Percentiles rank a stretch among this genome's conserved stretches.
Conservation (phyloP, 1,140 invertebrate species). For the Drosophila sp. region DNA sequence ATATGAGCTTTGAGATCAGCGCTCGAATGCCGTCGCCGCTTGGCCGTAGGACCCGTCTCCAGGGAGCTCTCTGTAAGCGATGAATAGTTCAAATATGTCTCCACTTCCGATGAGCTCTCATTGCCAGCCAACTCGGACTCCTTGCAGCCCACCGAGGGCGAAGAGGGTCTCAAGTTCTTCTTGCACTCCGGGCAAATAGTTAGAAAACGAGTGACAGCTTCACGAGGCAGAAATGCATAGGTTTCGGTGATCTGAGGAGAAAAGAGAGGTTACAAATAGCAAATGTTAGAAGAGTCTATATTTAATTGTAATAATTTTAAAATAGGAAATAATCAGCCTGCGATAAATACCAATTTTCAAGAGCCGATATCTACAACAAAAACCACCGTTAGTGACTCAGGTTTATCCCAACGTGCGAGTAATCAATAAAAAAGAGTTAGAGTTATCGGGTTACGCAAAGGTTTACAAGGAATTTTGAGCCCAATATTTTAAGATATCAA, state of each 20-base stretch:
- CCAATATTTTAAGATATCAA: too few species aligned
- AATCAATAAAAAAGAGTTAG: too few species aligned
- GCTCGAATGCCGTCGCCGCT: constrained; percentile 72
- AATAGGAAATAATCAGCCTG: too few species aligned
- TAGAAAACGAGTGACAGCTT: constrained; percentile 97
- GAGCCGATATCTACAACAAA: too few species aligned
- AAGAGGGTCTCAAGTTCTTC: constrained; percentile 92
- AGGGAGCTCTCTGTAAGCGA: constrained; percentile 81
- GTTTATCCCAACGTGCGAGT: too few species aligned
- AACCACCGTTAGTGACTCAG: too few species aligned
- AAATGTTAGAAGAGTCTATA: too few species aligned
- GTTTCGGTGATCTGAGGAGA: constrained; percentile 94
- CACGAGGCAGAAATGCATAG: constrained; percentile 96
- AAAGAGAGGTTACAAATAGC: neutral
- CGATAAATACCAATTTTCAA: too few species aligned
- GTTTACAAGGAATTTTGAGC: too few species aligned
- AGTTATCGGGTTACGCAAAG: too few species aligned
- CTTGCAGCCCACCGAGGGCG: constrained; percentile 83
- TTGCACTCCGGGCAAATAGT: constrained; percentile 97
- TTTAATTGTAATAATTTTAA: too few species aligned
- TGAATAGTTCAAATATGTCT: constrained; percentile 76
- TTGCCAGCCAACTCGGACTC: constrained; percentile 69
- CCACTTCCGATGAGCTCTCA: constrained; percentile 82
- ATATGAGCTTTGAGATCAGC: constrained; percentile 61
- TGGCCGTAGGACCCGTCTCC: constrained; percentile 72